A percentile compares a stretch with the other conserved stretches of the same genome.
Evolutionary conservation across 2,113 vertebrate species (phyloP).

Genomic region (Gavialis gangeticus): DNA sequence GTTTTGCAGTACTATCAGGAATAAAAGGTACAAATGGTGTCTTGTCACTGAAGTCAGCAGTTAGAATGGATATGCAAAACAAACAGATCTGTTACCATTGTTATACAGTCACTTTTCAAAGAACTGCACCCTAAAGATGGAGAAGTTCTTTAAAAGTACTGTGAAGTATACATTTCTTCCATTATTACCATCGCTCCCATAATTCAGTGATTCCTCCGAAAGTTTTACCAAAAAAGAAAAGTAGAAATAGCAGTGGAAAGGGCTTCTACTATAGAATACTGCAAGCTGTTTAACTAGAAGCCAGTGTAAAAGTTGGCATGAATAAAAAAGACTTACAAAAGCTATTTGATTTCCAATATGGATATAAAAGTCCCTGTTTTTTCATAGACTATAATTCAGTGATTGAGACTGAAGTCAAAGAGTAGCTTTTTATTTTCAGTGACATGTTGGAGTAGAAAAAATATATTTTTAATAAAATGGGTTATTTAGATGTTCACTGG

Average conservation of each 20-base stretch:
- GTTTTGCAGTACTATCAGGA: background rate
- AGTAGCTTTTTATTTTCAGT: background rate
- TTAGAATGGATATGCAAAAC: background rate
- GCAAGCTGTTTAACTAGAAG: background rate
- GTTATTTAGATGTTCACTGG: background rate
- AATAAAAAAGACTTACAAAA: background rate
- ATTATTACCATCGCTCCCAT: background rate
- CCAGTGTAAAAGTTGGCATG: background rate
- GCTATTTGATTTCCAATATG: background rate
- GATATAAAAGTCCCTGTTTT: background rate
- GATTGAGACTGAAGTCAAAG: slow-evolving; percentile 20
- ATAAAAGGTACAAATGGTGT: background rate
- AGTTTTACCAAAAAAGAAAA: background rate
- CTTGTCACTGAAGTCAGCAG: background rate
- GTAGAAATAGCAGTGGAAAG: background rate
- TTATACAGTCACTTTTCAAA: background rate
- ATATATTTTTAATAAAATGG: background rate
- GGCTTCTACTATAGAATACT: background rate
- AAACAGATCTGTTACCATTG: background rate
- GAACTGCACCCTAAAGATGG: background rate
- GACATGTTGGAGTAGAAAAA: background rate
- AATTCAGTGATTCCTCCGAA: background rate
- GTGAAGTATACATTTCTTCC: background rate
- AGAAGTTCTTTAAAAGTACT: accelerated
- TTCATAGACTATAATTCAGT: slow-evolving; percentile 20